phyloP scores from a whole-genome alignment of 2,888 invertebrate genomes.

The Thelaira solivaga region DNA sequence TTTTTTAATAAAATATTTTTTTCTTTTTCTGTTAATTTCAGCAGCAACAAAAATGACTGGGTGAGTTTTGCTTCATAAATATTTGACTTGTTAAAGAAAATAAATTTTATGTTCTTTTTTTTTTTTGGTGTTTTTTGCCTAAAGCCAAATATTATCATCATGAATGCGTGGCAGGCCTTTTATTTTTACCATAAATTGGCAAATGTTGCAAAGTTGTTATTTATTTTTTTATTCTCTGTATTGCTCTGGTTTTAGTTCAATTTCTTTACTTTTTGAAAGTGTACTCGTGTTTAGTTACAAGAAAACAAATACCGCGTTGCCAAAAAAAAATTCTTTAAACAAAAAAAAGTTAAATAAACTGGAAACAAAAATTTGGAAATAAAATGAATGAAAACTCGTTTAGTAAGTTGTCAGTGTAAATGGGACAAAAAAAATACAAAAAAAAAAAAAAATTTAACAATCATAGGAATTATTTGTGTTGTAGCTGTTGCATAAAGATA shows the following conservation, averaged over 20 bases:
- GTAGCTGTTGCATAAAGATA: constrained; percentile 1
- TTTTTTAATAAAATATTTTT: no score
- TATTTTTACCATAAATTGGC: no score
- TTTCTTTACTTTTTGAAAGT: background rate
- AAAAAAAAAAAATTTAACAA: background rate
- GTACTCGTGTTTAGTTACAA: background rate
- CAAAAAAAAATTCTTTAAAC: background rate
- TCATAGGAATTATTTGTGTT: background rate
- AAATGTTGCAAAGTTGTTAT: no score
- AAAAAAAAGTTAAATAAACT: constrained; percentile 15
- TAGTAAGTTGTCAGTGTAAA: background rate
- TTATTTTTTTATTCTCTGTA: no score
- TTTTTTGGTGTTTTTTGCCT: no score
- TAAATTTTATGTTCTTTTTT: no score
- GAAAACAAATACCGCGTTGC: background rate
- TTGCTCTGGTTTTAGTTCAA: background rate
- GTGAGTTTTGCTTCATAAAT: no score
- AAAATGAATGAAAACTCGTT: background rate
- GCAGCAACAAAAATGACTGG: no score
- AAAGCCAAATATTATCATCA: no score
- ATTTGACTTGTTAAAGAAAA: no score
- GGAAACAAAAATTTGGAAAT: background rate
- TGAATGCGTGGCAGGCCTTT: no score
- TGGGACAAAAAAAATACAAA: background rate
- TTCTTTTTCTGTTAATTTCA: no score